A percentile compares a stretch with the other conserved stretches of the same genome.
Evolutionary conservation across 37 sponge, comb jelly and placozoan species (phyloP).

Genomic region (Ephydatia muelleri): DNA sequence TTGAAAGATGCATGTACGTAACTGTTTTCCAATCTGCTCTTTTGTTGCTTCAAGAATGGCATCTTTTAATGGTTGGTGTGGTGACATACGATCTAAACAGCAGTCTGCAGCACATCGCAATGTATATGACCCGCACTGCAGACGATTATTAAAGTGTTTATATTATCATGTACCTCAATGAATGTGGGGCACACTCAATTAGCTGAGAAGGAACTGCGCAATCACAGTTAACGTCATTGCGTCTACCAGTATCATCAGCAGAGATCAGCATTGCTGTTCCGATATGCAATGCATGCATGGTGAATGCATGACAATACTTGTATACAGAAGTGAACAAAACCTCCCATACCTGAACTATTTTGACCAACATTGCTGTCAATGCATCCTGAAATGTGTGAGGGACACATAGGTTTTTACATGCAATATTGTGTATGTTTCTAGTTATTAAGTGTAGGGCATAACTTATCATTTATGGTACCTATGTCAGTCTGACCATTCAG

Average conservation of each 20-base stretch:
- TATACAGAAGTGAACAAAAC: not conserved
- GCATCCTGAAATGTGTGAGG: conserved; percentile 1
- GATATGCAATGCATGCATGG: conserved; percentile 1
- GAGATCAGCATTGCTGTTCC: conserved; percentile 1
- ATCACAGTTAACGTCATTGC: conserved; percentile 1
- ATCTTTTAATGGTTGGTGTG: not conserved
- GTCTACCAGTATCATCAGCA: not conserved
- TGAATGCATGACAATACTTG: not conserved
- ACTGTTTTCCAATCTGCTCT: not conserved
- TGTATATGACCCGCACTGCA: not conserved
- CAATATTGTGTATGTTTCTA: not conserved
- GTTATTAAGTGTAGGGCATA: not conserved
- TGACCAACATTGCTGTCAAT: conserved; percentile 1
- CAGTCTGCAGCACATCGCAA: not conserved
- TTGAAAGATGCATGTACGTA: not conserved
- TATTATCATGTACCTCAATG: not conserved
- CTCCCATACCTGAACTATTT: not conserved
- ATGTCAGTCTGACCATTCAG: not conserved
- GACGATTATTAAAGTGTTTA: not conserved
- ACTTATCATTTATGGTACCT: not conserved
- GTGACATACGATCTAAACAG: not conserved
- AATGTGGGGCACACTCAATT: not conserved
- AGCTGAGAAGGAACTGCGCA: conserved; percentile 1
- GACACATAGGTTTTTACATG: not conserved
- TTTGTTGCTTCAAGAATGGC: conserved; percentile 1